Percentiles rank a stretch among this genome's conserved stretches.
phyloP scores from a whole-genome alignment of 2,797 vertebrate species.

The Thaleichthys pacificus region DNA sequence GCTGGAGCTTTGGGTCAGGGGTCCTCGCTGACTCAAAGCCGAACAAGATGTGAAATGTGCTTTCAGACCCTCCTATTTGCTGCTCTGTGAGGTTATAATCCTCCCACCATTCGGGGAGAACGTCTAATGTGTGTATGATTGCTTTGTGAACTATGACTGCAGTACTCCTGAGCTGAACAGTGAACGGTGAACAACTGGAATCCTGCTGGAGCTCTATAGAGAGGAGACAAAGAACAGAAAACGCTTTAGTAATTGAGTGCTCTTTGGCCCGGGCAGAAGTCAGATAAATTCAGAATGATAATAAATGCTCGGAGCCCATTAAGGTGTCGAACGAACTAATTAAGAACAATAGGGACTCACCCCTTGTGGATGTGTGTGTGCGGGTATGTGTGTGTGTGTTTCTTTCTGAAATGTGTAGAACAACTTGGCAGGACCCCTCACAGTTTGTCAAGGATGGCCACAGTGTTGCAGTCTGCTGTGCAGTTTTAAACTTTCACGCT shows the following conservation, averaged over 20 bases:
- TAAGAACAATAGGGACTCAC: slow-evolving; percentile 34
- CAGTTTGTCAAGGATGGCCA: slow-evolving; percentile 24
- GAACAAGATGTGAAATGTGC: slow-evolving; percentile 52
- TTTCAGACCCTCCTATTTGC: slow-evolving; percentile 47
- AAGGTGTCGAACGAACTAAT: slow-evolving; percentile 56
- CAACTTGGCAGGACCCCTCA: slow-evolving; percentile 18
- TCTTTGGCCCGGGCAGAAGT: slow-evolving; percentile 50
- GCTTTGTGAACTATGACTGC: slow-evolving; percentile 29
- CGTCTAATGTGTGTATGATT: slow-evolving; percentile 42
- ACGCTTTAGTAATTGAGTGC: slow-evolving; percentile 47
- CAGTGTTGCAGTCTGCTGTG: slow-evolving; percentile 5
- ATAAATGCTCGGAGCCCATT: slow-evolving; percentile 56
- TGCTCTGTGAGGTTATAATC: slow-evolving; percentile 36
- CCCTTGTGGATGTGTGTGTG: slow-evolving; percentile 3
- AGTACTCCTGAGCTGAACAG: slow-evolving; percentile 8
- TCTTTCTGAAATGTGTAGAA: background rate
- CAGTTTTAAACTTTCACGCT: slow-evolving; percentile 26
- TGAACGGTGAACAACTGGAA: slow-evolving; percentile 39
- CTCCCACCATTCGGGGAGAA: slow-evolving; percentile 23
- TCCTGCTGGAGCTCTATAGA: slow-evolving; percentile 19
- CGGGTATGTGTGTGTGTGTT: slow-evolving; percentile 2
- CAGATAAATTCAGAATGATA: slow-evolving; percentile 43
- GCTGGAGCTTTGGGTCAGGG: slow-evolving; percentile 29
- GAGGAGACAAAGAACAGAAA: slow-evolving; percentile 35
- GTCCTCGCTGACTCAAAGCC: slow-evolving; percentile 38